A percentile compares a stretch with the other conserved stretches of the same genome.
phyloP scores from a whole-genome alignment of 2,797 vertebrate genomes.

The Ficedula albicollis region DNA sequence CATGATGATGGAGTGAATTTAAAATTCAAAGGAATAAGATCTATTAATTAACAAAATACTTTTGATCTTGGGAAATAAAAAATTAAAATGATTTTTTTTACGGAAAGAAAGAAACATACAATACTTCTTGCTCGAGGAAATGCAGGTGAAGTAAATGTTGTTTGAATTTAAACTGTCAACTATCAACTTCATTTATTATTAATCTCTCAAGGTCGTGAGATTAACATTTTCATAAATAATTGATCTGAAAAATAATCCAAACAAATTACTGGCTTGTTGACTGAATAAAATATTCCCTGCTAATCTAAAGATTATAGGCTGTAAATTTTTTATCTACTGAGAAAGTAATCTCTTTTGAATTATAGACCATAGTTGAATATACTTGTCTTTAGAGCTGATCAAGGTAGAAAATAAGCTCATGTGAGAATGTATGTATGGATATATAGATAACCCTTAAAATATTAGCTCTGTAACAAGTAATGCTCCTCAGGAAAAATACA shows the following conservation, averaged over 20 bases:
- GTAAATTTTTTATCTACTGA: neutral
- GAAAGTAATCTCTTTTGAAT: neutral
- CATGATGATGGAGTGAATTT: neutral
- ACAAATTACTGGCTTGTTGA: neutral
- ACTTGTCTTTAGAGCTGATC: neutral
- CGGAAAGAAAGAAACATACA: neutral
- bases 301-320: neutral
- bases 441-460: neutral
- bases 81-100: neutral
- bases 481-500: neutral
- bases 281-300: neutral
- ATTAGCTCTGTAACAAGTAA: neutral
- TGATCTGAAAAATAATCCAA: neutral
- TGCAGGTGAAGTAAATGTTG: neutral
- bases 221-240: neutral
- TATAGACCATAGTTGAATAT: neutral
- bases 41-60: neutral
- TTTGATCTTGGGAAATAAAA: neutral
- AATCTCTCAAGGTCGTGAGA: neutral
- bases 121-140: neutral
- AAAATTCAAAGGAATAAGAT: neutral
- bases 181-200: neutral
- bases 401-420: neutral
- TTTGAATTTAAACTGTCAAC: neutral
- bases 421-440: neutral